phyloP scores from a whole-genome alignment of 2,113 vertebrate species.

The Pteronura brasiliensis region DNA sequence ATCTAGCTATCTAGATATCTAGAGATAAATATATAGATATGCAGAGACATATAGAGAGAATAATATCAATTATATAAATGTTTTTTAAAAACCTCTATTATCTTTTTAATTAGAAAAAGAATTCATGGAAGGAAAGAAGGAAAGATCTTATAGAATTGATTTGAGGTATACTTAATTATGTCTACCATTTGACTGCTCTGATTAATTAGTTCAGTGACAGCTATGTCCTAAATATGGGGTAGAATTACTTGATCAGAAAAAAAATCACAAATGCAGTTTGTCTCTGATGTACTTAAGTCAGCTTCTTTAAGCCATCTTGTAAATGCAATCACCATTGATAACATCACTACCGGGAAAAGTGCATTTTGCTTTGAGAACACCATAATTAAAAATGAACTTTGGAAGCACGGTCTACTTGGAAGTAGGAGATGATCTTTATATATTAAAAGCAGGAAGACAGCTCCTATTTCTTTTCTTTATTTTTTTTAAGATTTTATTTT shows the following conservation, averaged over 20 bases:
- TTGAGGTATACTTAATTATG: neutral
- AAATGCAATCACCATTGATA: neutral
- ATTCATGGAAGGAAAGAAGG: neutral
- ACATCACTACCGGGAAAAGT: neutral
- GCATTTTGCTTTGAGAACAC: neutral
- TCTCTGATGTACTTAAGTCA: neutral
- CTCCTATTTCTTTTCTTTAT: neutral
- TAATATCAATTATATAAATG: neutral
- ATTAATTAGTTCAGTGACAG: neutral
- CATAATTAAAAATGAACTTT: neutral
- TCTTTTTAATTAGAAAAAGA: neutral
- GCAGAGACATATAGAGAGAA: neutral
- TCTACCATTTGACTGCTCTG: neutral
- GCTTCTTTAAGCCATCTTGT: neutral
- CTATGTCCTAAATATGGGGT: neutral
- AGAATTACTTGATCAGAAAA: neutral
- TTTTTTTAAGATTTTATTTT: neutral
- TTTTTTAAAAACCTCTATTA: neutral
- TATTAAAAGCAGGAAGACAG: neutral
- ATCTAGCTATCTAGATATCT: neutral
- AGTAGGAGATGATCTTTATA: neutral
- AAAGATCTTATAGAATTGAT: neutral
- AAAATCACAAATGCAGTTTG: neutral
- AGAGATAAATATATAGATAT: neutral
- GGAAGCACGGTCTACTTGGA: neutral